Base-by-base conservation (phyloP, 2,888 invertebrate genomes). In the Globia sparganii region DNA sequence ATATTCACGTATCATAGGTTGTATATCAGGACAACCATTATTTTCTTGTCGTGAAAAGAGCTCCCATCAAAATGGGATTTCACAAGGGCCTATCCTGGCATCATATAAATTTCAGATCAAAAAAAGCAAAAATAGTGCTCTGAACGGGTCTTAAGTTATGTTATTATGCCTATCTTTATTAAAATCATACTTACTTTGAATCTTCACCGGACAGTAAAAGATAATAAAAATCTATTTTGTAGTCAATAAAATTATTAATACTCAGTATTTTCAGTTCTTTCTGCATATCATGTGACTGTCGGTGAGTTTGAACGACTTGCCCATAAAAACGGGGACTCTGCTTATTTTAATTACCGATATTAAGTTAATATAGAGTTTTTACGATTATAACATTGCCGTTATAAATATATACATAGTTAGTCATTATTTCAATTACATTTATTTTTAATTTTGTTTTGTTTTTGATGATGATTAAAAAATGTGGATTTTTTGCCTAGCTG, bases 301-400 rank as follows among this genome's bases (percentile, higher is more conserved):
- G 83, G 83, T 85, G 53, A 62, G 58, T 80, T 77, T 83, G 56
- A 83, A 75, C 65, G 71, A 67, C 73, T 74, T 61, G 69, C 70
- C 61, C 77, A 77, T 86, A 81, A 85, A 82, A 81, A 61, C 49
- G 15, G 18, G 69, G 68, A 68, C 68, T 76, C 69, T 75, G 56
- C 75, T 78, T 75, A 72, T 77, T 85, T 86, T 86, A 85, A 87
- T 87, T 81, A 86, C 84, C 66, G 37, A 86, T 84, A 85, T 83
- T 79, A 83, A 81, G 58, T 84, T 75, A 76, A 85, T 83, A 67
- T 65, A 64, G 66, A 66, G 56, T 75, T 81, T 87, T 87, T 77
- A 86, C 69, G 79, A 86, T 81, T 73, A 46, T 72, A 65, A 75
- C 46, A 85, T 84, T 81, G 67, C 72, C 40, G 67, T 78, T 83